Evolutionary conservation across 2,113 vertebrate species (phyloP).

Genomic region (Anarhynchus alexandrinus): DNA sequence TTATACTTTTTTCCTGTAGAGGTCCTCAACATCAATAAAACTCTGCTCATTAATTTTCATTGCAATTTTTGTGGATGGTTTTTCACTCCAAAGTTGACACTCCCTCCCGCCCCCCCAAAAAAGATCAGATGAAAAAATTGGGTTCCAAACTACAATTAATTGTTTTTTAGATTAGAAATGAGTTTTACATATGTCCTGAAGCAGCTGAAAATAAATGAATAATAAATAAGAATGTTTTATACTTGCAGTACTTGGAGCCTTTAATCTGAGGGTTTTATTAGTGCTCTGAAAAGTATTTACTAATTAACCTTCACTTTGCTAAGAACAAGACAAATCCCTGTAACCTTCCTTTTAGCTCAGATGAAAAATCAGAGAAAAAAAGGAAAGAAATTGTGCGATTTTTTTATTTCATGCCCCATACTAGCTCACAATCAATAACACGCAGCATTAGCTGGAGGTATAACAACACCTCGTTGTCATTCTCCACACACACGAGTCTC

Average conservation of each 20-base stretch:
- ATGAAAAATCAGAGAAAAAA: not conserved
- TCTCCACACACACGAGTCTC: not conserved
- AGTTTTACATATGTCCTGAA: not conserved
- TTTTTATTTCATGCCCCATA: not conserved
- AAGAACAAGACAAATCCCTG: not conserved
- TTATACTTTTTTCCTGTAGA: not conserved
- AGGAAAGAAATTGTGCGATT: not conserved
- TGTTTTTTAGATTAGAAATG: not conserved
- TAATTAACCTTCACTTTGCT: conserved; percentile 38
- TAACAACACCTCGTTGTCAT: not conserved
- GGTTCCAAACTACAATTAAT: not conserved
- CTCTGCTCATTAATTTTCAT: not conserved
- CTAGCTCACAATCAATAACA: not conserved
- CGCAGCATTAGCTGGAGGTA: not conserved
- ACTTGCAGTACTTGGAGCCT: not conserved
- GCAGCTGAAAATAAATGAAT: conserved; percentile 23
- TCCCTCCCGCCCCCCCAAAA: not conserved
- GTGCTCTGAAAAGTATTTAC: conserved; percentile 7
- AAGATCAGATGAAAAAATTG: not conserved
- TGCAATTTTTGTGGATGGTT: not conserved
- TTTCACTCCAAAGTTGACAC: not conserved
- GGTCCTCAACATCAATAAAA: not conserved
- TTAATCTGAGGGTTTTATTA: conserved; percentile 20
- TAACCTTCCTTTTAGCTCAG: not conserved
- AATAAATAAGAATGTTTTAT: conserved; percentile 19